phyloP scores from a whole-genome alignment of 2,797 vertebrate species.

The Trachurus trachurus region DNA sequence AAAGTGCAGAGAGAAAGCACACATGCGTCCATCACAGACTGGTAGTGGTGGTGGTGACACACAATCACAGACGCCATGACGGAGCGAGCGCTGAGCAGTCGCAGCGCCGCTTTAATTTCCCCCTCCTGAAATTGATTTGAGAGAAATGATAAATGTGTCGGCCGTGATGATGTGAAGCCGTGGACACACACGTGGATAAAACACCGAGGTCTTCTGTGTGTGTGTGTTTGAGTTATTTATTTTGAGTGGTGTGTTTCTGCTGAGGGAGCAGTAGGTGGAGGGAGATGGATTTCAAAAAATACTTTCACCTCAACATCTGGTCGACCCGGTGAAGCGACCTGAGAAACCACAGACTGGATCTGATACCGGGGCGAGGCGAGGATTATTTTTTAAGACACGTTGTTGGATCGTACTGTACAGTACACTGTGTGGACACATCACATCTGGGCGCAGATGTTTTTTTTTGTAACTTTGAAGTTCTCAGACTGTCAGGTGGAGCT shows the following conservation, averaged over 20 bases:
- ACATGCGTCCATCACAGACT: slow-evolving; percentile 5
- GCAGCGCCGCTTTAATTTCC: not conserved
- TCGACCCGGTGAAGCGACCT: slow-evolving; percentile 14
- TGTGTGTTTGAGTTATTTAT: slow-evolving; percentile 49
- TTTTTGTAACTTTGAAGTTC: not conserved
- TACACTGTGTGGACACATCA: not conserved
- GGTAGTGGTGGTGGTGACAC: slow-evolving; percentile 1
- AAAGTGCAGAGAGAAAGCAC: not conserved
- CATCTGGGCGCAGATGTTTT: not conserved
- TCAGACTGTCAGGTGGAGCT: not conserved
- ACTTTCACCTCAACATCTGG: slow-evolving; percentile 68
- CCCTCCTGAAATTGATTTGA: slow-evolving; percentile 42
- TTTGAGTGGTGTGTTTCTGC: slow-evolving; percentile 37
- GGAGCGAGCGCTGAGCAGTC: slow-evolving; percentile 14
- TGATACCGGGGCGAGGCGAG: no score
- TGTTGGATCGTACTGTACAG: not conserved
- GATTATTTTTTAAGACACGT: no score
- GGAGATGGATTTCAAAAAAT: slow-evolving; percentile 9
- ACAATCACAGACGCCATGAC: slow-evolving; percentile 20
- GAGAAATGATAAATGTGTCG: slow-evolving; percentile 34
- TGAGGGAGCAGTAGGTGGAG: slow-evolving; percentile 12
- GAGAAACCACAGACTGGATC: slow-evolving; percentile 8
- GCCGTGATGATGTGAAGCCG: not conserved
- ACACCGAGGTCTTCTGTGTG: slow-evolving; percentile 6
- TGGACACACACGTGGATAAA: slow-evolving; percentile 8